Conservation (phyloP, 2,888 invertebrate species). For the Drosophila prostipennis region DNA sequence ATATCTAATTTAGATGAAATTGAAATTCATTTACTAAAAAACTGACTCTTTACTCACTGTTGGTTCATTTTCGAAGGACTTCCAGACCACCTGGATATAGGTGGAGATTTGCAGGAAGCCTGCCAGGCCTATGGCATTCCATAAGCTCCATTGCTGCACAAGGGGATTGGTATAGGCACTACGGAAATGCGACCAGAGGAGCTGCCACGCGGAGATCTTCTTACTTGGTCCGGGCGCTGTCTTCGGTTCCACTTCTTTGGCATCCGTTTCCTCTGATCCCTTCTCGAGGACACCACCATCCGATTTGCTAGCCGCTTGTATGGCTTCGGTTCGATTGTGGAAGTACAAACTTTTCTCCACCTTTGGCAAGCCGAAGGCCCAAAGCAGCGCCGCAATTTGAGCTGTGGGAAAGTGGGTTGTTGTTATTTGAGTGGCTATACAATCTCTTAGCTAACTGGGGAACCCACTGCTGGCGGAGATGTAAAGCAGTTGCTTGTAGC, state of each 20-base stretch:
- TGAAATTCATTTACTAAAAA: too few species aligned
- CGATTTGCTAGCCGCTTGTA: background rate
- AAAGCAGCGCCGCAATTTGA: conserved; percentile 86
- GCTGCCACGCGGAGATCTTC: conserved; percentile 56
- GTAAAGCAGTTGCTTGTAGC: conserved; percentile 89
- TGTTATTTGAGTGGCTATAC: background rate
- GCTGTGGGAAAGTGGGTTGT: conserved; percentile 83
- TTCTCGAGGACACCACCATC: background rate
- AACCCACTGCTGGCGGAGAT: conserved; percentile 87
- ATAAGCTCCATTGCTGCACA: conserved; percentile 90
- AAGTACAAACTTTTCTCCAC: conserved; percentile 88
- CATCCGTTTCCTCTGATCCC: background rate
- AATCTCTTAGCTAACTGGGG: background rate
- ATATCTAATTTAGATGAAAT: too few species aligned
- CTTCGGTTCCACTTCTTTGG: background rate
- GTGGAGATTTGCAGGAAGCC: conserved; percentile 89
- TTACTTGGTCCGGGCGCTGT: background rate
- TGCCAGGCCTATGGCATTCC: conserved; percentile 90
- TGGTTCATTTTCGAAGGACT: conserved; percentile 84
- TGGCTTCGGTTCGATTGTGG: conserved; percentile 81
- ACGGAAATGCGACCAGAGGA: conserved; percentile 87
- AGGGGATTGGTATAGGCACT: conserved; percentile 86
- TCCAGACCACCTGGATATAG: conserved; percentile 91
- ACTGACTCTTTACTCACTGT: conserved; percentile 71
- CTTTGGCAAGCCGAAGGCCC: conserved; percentile 87